phyloP scores from a whole-genome alignment of 2,113 vertebrate genomes.

The Rostratula benghalensis region DNA sequence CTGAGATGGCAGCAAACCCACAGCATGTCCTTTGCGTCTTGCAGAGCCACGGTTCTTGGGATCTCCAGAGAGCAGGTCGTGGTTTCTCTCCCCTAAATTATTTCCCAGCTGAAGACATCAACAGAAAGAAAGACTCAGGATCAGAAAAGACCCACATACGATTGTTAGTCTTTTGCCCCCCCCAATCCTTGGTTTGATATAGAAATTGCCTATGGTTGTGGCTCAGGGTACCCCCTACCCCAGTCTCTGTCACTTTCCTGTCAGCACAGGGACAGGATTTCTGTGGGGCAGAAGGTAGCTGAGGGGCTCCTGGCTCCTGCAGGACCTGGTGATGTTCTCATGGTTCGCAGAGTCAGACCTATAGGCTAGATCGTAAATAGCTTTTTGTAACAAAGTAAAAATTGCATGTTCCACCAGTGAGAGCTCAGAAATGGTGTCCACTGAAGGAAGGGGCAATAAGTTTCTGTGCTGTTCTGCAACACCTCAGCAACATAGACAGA shows the following conservation, averaged over 20 bases:
- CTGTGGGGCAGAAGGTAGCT: background rate
- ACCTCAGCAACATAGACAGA: background rate
- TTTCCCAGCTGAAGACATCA: background rate
- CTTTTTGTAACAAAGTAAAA: background rate
- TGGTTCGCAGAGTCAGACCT: background rate
- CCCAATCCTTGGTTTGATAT: background rate
- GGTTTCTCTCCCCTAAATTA: background rate
- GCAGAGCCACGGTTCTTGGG: background rate
- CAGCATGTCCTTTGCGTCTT: background rate
- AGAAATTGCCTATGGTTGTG: rapidly evolving
- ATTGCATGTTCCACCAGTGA: rapidly evolving
- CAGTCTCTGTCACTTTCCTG: rapidly evolving
- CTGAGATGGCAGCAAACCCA: background rate
- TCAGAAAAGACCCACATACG: background rate
- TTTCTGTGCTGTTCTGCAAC: background rate
- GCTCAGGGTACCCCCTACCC: background rate
- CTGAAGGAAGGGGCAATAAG: background rate
- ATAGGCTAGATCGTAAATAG: background rate
- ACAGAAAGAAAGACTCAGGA: background rate
- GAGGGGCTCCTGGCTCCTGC: background rate
- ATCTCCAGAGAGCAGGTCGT: background rate
- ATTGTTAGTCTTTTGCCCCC: background rate
- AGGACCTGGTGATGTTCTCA: rapidly evolving
- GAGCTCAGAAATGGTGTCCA: background rate
- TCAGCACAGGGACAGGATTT: background rate